Percentiles rank a stretch among this genome's conserved stretches.
phyloP scores from a whole-genome alignment of 2,113 vertebrate genomes.

The Crocuta crocuta region DNA sequence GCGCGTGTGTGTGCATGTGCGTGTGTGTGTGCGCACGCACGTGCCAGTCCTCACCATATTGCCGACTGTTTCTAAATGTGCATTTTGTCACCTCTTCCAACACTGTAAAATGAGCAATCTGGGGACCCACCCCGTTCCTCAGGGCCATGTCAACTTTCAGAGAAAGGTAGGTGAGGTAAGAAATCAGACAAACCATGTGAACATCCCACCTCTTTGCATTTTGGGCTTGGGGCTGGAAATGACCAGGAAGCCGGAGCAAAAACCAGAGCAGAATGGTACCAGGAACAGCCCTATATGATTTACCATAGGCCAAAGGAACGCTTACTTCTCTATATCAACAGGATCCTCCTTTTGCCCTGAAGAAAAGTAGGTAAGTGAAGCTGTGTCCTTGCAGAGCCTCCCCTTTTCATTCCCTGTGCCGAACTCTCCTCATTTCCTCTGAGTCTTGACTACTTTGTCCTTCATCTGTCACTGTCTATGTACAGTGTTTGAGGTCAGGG shows the following conservation, averaged over 20 bases:
- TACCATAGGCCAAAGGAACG: neutral
- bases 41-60: neutral
- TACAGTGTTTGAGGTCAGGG: neutral
- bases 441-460: neutral
- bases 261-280: neutral
- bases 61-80: neutral
- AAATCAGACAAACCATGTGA: neutral
- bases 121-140: neutral
- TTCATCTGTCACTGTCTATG: neutral
- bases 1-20: rapidly evolving
- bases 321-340: neutral
- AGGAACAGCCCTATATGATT: neutral
- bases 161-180: constrained; percentile 63
- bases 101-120: neutral
- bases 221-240: neutral
- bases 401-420: rapidly evolving
- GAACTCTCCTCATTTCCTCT: neutral
- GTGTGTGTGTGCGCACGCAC: no score
- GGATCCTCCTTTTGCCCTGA: neutral
- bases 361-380: neutral
- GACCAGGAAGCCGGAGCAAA: neutral
- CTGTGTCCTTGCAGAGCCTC: neutral
- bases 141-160: neutral
- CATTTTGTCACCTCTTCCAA: neutral
- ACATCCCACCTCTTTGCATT: neutral